phyloP scores from a whole-genome alignment of 2,113 vertebrate species.

The Trachemys scripta region DNA sequence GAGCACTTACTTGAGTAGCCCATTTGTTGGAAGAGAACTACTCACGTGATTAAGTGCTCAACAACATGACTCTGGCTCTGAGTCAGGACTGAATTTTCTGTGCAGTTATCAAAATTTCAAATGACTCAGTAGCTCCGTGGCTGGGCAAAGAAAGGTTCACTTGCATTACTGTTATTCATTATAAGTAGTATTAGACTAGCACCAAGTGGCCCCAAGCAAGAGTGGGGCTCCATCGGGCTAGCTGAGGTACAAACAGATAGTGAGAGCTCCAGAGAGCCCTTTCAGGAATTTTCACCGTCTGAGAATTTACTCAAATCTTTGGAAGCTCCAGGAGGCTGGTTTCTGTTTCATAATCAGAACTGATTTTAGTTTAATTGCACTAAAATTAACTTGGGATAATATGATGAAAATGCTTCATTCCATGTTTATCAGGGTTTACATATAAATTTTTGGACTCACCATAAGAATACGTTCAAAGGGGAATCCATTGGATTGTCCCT shows the following conservation, averaged over 20 bases:
- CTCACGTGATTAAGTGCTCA: not conserved
- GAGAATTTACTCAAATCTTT: fast-evolving
- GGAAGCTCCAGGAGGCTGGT: not conserved
- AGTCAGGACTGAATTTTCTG: not conserved
- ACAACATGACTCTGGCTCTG: not conserved
- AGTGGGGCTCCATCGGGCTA: not conserved
- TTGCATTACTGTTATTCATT: not conserved
- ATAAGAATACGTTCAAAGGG: not conserved
- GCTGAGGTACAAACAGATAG: not conserved
- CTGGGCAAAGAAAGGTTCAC: not conserved
- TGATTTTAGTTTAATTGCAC: not conserved
- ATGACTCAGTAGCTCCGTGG: not conserved
- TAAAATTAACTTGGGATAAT: not conserved
- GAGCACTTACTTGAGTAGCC: not conserved
- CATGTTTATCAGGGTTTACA: not conserved
- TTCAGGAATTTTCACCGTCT: not conserved
- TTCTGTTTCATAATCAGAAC: not conserved
- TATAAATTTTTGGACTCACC: not conserved
- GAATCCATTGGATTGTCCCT: not conserved
- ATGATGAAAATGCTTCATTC: not conserved
- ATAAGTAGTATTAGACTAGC: not conserved
- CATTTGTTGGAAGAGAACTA: not conserved
- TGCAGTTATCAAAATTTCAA: not conserved
- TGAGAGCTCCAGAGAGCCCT: not conserved
- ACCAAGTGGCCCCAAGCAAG: not conserved